Evolutionary conservation across 1,140 invertebrate genomes (phyloP).

Genomic region (Drosophila sp.): DNA sequence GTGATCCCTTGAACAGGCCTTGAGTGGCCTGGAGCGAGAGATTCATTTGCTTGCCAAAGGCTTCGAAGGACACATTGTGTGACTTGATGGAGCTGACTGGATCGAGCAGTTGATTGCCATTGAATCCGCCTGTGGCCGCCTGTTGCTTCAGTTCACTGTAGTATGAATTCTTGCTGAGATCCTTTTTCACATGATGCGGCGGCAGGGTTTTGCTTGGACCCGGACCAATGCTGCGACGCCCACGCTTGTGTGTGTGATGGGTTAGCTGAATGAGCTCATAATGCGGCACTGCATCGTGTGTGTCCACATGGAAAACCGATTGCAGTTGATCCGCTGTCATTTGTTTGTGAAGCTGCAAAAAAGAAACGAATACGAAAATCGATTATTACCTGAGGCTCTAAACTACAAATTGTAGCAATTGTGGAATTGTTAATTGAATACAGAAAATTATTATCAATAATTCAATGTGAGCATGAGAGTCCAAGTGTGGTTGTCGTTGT

Average conservation of each 20-base stretch:
- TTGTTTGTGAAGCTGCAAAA: conserved; percentile 89
- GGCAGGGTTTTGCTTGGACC: conserved; percentile 45
- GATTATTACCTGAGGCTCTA: conserved; percentile 46
- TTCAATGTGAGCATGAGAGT: conserved; percentile 66
- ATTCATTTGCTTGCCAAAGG: conserved; percentile 89
- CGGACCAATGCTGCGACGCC: conserved; percentile 76
- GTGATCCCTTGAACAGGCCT: conserved; percentile 87
- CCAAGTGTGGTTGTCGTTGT: conserved; percentile 5
- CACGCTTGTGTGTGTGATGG: conserved; percentile 83
- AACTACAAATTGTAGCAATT: conserved; percentile 70
- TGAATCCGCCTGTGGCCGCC: conserved; percentile 15
- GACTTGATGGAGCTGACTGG: conserved; percentile 82
- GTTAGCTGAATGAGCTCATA: conserved; percentile 85
- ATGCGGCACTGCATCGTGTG: conserved; percentile 87
- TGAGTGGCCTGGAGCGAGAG: conserved; percentile 89
- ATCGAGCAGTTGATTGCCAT: conserved; percentile 58
- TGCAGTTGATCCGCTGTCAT: conserved; percentile 92
- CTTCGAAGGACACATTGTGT: conserved; percentile 89
- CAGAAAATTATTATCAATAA: conserved; percentile 59
- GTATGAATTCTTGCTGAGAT: conserved; percentile 81
- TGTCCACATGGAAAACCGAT: conserved; percentile 91
- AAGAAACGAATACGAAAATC: conserved; percentile 17
- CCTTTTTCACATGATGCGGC: conserved; percentile 82
- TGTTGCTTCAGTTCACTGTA: conserved; percentile 76
- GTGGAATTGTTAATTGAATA: conserved; percentile 68